Percentiles rank a stretch among this genome's conserved stretches.
phyloP scores from a whole-genome alignment of 53 echinoderm and acorn worm genomes.

The Paelopatides confundens region DNA sequence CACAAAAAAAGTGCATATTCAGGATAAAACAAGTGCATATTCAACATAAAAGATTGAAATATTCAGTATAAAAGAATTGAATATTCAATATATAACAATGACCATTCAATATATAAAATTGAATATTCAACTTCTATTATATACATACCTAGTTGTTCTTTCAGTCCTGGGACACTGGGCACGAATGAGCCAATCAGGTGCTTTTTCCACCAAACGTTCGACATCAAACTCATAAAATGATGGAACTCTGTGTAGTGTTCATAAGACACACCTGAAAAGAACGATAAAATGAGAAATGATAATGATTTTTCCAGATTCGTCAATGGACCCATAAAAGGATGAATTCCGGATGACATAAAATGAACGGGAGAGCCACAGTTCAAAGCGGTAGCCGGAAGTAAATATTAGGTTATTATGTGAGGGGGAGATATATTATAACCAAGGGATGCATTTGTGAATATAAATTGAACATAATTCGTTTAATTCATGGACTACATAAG shows the following conservation, averaged over 20 bases:
- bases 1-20: too few species aligned
- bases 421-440: background rate
- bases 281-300: background rate
- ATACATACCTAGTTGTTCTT: slow-evolving; percentile 87
- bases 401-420: background rate
- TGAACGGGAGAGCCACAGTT: background rate
- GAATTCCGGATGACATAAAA: slow-evolving; percentile 12
- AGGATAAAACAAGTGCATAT: too few species aligned
- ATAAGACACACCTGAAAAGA: slow-evolving; percentile 83
- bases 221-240: slow-evolving; percentile 79
- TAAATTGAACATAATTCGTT: background rate
- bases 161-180: slow-evolving; percentile 86
- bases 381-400: background rate
- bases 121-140: too few species aligned
- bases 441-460: background rate
- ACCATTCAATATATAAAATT: too few species aligned
- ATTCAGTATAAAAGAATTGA: too few species aligned
- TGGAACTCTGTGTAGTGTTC: slow-evolving; percentile 86
- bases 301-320: slow-evolving; percentile 33
- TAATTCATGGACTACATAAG: background rate
- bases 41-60: too few species aligned
- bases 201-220: slow-evolving; percentile 72
- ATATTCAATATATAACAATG: too few species aligned
- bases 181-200: slow-evolving; percentile 75
- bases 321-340: slow-evolving; percentile 15